Percentiles rank a stretch among this genome's conserved stretches.
phyloP scores from a whole-genome alignment of 2,888 invertebrate genomes.

The Fissipunctia ypsillon region DNA sequence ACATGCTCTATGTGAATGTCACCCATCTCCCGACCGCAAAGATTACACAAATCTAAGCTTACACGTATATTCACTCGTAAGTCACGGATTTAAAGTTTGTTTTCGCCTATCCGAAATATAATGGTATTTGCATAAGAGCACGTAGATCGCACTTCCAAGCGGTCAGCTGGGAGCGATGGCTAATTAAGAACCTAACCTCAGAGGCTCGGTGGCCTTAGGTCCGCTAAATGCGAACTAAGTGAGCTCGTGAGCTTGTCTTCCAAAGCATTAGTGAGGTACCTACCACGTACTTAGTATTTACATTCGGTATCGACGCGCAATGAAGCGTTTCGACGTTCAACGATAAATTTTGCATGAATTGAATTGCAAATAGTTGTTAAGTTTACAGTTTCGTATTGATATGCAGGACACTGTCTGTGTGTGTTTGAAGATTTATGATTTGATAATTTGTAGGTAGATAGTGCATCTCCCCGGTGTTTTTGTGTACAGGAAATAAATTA shows the following conservation, averaged over 20 bases:
- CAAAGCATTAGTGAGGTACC: constrained; percentile 73
- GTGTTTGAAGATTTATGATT: constrained; percentile 67
- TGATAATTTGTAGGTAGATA: constrained; percentile 64
- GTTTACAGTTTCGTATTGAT: constrained; percentile 75
- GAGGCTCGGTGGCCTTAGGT: constrained; percentile 80
- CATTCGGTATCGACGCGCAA: constrained; percentile 68
- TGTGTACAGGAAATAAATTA: constrained; percentile 33
- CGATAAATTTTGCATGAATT: constrained; percentile 80
- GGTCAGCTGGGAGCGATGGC: constrained; percentile 88
- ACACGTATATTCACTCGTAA: constrained; percentile 56
- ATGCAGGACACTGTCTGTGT: constrained; percentile 68
- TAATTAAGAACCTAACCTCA: constrained; percentile 89
- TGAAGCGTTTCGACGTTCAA: constrained; percentile 70
- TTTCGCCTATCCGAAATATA: constrained; percentile 52
- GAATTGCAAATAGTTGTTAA: constrained; percentile 80
- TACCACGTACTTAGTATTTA: constrained; percentile 65
- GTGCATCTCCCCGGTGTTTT: constrained; percentile 44
- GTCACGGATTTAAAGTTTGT: constrained; percentile 54
- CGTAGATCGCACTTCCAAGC: constrained; percentile 82
- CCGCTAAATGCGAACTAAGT: constrained; percentile 85
- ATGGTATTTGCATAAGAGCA: constrained; percentile 66
- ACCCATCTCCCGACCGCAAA: constrained; percentile 74
- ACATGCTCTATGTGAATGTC: constrained; percentile 77
- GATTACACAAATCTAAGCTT: constrained; percentile 66
- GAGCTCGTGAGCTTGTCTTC: constrained; percentile 82